Evolutionary conservation across 2,113 vertebrate genomes (phyloP).

Genomic region (Lanius collurio): DNA sequence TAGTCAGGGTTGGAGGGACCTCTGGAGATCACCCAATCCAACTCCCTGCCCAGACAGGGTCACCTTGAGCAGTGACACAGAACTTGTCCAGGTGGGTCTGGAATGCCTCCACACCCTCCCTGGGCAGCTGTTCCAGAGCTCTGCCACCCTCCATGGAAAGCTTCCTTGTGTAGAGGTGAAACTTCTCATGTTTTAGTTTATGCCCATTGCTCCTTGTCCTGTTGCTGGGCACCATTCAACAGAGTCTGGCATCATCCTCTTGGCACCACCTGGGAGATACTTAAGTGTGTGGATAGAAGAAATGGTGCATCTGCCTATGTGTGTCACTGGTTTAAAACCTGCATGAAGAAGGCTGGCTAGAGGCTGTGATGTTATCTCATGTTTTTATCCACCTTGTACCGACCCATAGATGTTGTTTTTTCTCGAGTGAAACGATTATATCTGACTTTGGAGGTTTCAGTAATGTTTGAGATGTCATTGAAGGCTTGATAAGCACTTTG

Average conservation of each 20-base stretch:
- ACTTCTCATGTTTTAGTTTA: fast-evolving
- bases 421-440: background rate
- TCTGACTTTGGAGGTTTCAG: background rate
- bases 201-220: background rate
- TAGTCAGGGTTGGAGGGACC: background rate
- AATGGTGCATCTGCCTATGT: background rate
- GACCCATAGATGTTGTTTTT: background rate
- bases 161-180: background rate
- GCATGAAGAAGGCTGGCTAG: background rate
- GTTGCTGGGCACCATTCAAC: background rate
- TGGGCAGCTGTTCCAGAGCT: background rate
- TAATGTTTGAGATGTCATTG: background rate
- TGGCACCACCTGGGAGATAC: background rate
- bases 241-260: background rate
- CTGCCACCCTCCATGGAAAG: fast-evolving
- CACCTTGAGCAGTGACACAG: background rate
- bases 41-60: background rate
- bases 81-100: fast-evolving
- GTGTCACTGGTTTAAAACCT: background rate
- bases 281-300: background rate
- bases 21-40: background rate
- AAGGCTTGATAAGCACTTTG: background rate
- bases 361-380: background rate
- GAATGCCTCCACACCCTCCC: background rate
- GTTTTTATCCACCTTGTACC: background rate